These are phyloP conservation scores for Solenodon paradoxus DNA, from an alignment of 2,113 vertebrate species.

Conservation along the genomic window DNA sequence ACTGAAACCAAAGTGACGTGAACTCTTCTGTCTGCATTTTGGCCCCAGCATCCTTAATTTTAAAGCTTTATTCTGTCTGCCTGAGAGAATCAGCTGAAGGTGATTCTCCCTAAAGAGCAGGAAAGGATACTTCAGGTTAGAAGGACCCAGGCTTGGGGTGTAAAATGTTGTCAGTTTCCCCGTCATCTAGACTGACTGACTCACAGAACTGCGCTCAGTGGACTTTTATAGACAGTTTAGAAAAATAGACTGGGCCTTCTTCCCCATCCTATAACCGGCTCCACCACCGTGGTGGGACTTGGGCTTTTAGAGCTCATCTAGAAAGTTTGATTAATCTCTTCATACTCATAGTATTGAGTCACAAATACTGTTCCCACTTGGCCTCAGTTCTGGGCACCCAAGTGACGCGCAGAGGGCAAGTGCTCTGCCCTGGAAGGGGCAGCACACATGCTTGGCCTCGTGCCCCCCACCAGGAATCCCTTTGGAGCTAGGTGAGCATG, in stretches of 20 bases:
- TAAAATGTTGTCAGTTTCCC: conserved; percentile 4
- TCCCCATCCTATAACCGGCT: background rate
- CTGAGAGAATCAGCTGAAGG: conserved; percentile 29
- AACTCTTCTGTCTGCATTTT: conserved; percentile 55
- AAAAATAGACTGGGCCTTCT: background rate
- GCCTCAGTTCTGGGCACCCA: conserved; percentile 54
- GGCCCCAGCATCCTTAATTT: conserved; percentile 57
- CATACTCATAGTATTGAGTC: conserved; percentile 39
- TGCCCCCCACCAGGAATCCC: conserved; percentile 22
- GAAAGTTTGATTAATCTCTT: conserved; percentile 55
- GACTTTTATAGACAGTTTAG: background rate
- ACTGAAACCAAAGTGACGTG: conserved; percentile 82
- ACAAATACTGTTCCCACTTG: conserved; percentile 29
- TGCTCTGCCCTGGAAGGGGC: background rate
- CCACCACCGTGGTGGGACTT: background rate
- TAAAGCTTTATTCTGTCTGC: conserved; percentile 72
- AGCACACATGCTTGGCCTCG: background rate
- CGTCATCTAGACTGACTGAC: background rate
- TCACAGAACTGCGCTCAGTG: background rate
- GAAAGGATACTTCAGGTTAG: conserved; percentile 35
- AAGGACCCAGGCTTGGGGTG: conserved; percentile 29
- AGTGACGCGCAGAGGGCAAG: conserved; percentile 38
- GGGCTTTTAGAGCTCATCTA: background rate
- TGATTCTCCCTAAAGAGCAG: conserved; percentile 52
- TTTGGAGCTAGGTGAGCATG: background rate